Base-by-base conservation (phyloP, 2,888 invertebrate genomes). In the Lysandra bellargus region DNA sequence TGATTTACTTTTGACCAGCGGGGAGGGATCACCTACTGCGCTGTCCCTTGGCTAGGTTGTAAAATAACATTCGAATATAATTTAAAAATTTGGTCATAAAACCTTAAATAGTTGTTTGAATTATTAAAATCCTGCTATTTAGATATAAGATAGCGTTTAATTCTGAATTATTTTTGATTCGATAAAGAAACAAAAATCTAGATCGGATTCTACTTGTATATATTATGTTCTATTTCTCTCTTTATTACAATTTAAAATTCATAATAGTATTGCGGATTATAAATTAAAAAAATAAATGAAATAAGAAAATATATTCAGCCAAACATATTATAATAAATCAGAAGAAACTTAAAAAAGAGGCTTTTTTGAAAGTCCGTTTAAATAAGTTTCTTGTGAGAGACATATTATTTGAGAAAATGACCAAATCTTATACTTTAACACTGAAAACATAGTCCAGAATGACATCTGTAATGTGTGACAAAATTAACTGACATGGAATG, bases 31-130 rank as follows among this genome's bases (percentile, higher is more conserved):
- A 33, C 76, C 76, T 33, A 76, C 76, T 76, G 76, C 2, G 76
- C 57, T 76, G 57, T 57, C 76, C 57, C 76, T 53, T 76, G 17
- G 17, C n/a, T 33, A 49, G 49, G 76, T 76, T 53, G 53, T 76
- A 76, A 76, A 57, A 76, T 57, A 76, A 76, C 49, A 33, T 76
- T 57, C 6, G 57, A 76, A 76, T 76, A 76, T 57, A 57, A 76
- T 75, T 75, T 53, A 57, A 76, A 44, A 53, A 75, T 75, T 44
- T 49, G 44, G 49, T 76, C 49, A 23, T 76, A 57, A 76, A 76
- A 76, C 57, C 57, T 76, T 57, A 57, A 76, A 76, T 30, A 53
- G 53, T 53, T 49, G 17, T 53, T 7, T 30, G 14, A 44, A 14
- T 30, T 76, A 53, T 53, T 12, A 33, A 30, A 33, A 69, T 37